Base-by-base conservation (phyloP, 2,888 invertebrate species). In the Cyclophora albipunctata region DNA sequence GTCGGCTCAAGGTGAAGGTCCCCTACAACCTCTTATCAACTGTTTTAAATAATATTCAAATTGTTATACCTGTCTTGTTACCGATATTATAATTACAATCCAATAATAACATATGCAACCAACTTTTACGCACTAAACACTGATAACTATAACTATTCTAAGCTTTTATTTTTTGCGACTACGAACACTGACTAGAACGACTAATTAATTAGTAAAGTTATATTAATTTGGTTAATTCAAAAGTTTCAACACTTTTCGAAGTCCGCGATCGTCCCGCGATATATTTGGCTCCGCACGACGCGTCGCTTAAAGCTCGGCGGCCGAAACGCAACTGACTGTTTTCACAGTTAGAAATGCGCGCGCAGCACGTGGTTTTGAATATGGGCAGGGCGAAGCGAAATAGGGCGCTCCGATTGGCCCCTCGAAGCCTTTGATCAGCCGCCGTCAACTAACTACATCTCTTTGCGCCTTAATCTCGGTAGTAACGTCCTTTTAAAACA, bases 401-500 rank as follows among this genome's bases (percentile, higher is more conserved):
- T 59, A 59, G 59, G 48, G 63, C 55, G 46, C 57, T 55, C 59
- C 67, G 59, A 86, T 88, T 87, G 86, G 88, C 58, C 62, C 53
- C 63, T 55, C 62, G 51, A 58, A 60, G 67, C 73, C 86, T 88
- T 88, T 87, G 88, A 87, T 85, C 85, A 74, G 74, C 72, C 80
- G 85, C 79, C 83, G 81, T 79, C 84, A 75, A 81, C 86, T 87
- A 85, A 86, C 85, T 81, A 87, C 81, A 79, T 84, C 79, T 78
- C 80, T 81, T 75, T 81, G 79, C 73, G 81, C 84, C 86, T 87
- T 87, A 88, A 88, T 87, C 87, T 87, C 86, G 74, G 84, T 83
- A 87, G 83, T 85, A 84, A 84, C 80, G 79, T 87, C 81, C 86
- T 85, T 86, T 87, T 85, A 87, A 87, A 87, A 86, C 85, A 85